phyloP scores from a whole-genome alignment of 2,113 vertebrate genomes.

The Xenopus tropicalis region DNA sequence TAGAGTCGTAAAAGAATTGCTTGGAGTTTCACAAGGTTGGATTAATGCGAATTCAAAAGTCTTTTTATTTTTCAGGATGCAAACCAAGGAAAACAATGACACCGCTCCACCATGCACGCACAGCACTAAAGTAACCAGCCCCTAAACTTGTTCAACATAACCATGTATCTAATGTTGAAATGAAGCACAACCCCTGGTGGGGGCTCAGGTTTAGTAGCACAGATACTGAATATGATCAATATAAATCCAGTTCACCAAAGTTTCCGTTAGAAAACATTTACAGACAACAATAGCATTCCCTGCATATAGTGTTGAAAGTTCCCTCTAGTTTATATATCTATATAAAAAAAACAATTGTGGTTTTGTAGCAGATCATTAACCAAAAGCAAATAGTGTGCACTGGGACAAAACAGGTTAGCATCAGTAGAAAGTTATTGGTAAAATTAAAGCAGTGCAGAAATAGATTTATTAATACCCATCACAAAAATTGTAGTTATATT shows the following conservation, averaged over 20 bases:
- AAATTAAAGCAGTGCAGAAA: conserved; percentile 19
- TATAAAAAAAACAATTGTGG: background rate
- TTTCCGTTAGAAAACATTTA: conserved; percentile 47
- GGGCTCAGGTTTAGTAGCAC: conserved; percentile 38
- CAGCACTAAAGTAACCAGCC: conserved; percentile 52
- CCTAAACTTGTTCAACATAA: conserved; percentile 52
- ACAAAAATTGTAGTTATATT: conserved; percentile 31
- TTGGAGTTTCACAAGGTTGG: conserved; percentile 63
- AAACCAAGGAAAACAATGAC: conserved; percentile 36
- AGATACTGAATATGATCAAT: conserved; percentile 45
- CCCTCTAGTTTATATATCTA: conserved; percentile 6
- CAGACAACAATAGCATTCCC: conserved; percentile 34
- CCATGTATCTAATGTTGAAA: conserved; percentile 32
- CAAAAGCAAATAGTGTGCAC: conserved; percentile 16
- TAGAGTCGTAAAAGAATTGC: conserved; percentile 57
- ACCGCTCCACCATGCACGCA: conserved; percentile 58
- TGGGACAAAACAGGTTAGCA: background rate
- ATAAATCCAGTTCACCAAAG: conserved; percentile 45
- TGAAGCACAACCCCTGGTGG: conserved; percentile 19
- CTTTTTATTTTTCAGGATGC: conserved; percentile 48
- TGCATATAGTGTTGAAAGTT: background rate
- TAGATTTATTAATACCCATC: background rate
- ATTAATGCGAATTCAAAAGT: conserved; percentile 56
- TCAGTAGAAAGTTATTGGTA: conserved; percentile 33
- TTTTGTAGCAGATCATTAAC: background rate